Conservation (phyloP, 2,113 vertebrate genomes). For the Stigmatopora argus region DNA sequence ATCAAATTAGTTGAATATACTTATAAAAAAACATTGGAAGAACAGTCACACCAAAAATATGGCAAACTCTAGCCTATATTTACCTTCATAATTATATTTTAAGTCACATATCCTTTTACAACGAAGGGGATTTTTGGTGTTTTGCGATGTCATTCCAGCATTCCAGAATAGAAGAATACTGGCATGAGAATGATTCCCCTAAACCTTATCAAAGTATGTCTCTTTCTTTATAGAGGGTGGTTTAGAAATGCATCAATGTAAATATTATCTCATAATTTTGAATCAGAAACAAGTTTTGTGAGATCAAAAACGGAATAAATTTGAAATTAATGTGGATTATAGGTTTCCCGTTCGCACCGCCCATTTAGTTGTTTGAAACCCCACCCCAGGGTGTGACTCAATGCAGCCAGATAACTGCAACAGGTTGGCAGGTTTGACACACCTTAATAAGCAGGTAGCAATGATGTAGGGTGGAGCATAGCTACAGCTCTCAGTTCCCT, state of each 20-base stretch:
- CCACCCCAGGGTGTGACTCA: conserved; percentile 37
- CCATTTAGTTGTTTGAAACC: background rate
- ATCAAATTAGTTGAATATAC: background rate
- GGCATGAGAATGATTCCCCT: too few relatives aligned
- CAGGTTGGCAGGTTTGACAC: conserved; percentile 34
- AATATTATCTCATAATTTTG: background rate
- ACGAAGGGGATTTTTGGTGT: too few relatives aligned
- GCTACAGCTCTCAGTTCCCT: background rate
- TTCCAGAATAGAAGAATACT: too few relatives aligned
- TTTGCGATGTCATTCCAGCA: too few relatives aligned
- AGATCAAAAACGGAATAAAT: conserved; percentile 1
- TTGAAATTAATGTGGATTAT: background rate
- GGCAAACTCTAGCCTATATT: too few relatives aligned
- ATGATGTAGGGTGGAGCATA: conserved; percentile 25
- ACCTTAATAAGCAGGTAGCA: conserved; percentile 37
- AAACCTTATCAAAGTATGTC: too few relatives aligned
- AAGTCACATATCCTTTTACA: too few relatives aligned
- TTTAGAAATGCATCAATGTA: background rate
- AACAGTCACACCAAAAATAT: too few relatives aligned
- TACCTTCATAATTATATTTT: too few relatives aligned
- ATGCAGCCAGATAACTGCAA: conserved; percentile 28
- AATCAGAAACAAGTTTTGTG: background rate
- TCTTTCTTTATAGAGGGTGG: too few relatives aligned
- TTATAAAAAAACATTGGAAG: background rate
- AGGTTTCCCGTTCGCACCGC: background rate